Conservation (phyloP, 2,888 invertebrate species). For the Calephelis perditalis region DNA sequence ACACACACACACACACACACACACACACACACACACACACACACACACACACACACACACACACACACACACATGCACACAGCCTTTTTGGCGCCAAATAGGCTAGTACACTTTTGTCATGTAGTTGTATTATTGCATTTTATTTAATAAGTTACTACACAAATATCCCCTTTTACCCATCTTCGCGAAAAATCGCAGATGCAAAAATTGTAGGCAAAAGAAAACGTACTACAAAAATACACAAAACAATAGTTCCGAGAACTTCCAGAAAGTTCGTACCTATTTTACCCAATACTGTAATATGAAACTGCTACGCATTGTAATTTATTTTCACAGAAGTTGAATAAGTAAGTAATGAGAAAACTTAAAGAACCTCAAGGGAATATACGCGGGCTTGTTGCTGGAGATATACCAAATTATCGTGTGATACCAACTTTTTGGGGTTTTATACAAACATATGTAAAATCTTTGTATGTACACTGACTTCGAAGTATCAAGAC, state of each 20-base stretch:
- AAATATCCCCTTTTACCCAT: no score
- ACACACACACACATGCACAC: no score
- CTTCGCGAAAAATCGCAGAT: neutral
- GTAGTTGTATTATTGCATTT: no score
- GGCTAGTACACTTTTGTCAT: no score
- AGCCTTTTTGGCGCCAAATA: no score
- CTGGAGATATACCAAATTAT: conserved; percentile 23
- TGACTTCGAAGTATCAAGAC: neutral
- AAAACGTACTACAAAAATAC: neutral
- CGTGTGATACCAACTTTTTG: conserved; percentile 22
- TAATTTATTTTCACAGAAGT: conserved; percentile 30
- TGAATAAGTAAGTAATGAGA: conserved; percentile 29
- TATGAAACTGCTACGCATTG: conserved; percentile 26
- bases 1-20: no score
- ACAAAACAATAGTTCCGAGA: conserved; percentile 7
- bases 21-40: no score
- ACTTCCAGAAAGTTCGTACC: conserved; percentile 11
- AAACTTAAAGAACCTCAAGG: conserved; percentile 28
- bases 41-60: no score
- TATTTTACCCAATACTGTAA: conserved; percentile 21
- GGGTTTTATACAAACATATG: neutral
- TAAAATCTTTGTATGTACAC: neutral
- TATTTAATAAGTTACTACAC: no score
- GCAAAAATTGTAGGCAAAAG: neutral
- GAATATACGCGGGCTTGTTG: conserved; percentile 24